Evolutionary conservation across 2,797 vertebrate genomes (phyloP).

Genomic region (Pangasius sanitwongsei): DNA sequence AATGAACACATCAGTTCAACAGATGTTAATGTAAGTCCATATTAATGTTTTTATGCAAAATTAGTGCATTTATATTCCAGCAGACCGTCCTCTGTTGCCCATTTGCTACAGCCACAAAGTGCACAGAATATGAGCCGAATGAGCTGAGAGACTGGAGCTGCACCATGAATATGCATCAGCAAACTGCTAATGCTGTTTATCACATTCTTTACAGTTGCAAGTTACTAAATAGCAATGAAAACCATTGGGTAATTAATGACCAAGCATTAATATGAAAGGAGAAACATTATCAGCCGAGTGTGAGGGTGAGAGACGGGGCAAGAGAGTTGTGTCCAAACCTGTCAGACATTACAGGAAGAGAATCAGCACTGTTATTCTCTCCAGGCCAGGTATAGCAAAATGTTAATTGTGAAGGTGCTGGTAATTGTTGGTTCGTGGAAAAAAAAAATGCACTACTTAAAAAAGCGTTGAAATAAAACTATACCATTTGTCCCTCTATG

Average conservation of each 20-base stretch:
- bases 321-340: background rate
- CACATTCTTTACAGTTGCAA: background rate
- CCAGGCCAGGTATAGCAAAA: too few relatives aligned
- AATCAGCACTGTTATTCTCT: background rate
- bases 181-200: background rate
- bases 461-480: background rate
- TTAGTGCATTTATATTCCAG: background rate
- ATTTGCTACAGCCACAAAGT: background rate
- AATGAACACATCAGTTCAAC: background rate
- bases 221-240: background rate
- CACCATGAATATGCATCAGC: constrained; percentile 14
- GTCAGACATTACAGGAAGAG: background rate
- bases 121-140: background rate
- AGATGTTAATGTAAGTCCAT: background rate
- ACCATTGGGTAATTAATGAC: constrained; percentile 1
- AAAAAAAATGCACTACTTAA: background rate
- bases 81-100: too few relatives aligned
- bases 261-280: constrained; percentile 17
- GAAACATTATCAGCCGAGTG: constrained; percentile 7
- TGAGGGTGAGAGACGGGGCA: constrained; percentile 1
- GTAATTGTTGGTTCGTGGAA: background rate
- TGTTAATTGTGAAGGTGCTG: background rate
- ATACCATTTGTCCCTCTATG: background rate
- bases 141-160: background rate
- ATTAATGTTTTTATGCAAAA: background rate